Conservation (phyloP, 2,113 vertebrate species). For the Ciconia maguari region DNA sequence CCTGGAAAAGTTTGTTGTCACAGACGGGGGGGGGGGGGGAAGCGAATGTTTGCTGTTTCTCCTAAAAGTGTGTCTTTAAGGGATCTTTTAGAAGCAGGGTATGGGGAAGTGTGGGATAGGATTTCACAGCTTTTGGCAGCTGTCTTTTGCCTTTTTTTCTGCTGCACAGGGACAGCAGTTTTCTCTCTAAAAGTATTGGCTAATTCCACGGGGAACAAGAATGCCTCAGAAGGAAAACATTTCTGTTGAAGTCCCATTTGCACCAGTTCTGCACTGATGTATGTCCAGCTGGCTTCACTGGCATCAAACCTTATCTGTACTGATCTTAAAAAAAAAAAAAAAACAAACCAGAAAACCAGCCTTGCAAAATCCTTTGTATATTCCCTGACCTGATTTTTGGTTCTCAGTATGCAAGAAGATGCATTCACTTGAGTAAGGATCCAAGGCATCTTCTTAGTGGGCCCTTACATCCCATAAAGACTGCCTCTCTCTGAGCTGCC, state of each 20-base stretch:
- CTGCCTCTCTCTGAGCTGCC: neutral
- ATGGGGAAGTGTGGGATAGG: constrained; percentile 3
- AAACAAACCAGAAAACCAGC: neutral
- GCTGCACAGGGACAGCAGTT: neutral
- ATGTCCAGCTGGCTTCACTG: neutral
- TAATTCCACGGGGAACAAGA: neutral
- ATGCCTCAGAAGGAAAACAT: neutral
- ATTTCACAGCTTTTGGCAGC: constrained; percentile 53
- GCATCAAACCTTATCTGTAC: neutral
- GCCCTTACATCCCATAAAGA: neutral
- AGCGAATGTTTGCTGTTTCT: neutral
- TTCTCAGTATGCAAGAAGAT: neutral
- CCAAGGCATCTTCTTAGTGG: neutral
- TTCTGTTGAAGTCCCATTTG: neutral
- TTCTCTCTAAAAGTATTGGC: neutral
- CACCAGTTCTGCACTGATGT: neutral
- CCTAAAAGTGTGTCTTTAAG: neutral
- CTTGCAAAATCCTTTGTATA: neutral
- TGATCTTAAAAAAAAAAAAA: neutral
- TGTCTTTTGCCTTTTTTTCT: constrained; percentile 46
- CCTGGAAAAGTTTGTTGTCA: neutral
- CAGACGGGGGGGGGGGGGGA: neutral
- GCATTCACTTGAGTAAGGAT: neutral
- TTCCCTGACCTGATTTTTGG: neutral
- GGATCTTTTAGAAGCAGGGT: constrained; percentile 1